These are phyloP conservation scores for Nixonia krombeini DNA, from an alignment of 1,140 invertebrate species.

Conservation along the genomic window DNA sequence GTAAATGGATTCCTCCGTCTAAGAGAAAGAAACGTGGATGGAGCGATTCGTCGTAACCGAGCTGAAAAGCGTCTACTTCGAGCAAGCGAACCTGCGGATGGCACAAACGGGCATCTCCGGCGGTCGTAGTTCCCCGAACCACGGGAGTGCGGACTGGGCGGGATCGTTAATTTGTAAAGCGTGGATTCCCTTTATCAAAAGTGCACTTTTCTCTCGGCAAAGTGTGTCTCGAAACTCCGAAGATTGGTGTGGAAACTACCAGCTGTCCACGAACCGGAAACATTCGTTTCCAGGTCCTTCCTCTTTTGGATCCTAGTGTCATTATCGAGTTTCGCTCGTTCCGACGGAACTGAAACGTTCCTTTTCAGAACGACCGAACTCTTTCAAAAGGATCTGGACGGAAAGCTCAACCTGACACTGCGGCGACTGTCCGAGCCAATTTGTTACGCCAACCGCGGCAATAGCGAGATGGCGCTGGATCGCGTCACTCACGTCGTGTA, in stretches of 20 bases:
- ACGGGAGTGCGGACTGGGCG: background rate
- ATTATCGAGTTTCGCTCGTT: slow-evolving; percentile 30
- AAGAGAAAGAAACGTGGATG: too few relatives aligned
- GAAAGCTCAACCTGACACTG: slow-evolving; percentile 5
- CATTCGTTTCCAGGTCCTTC: slow-evolving; percentile 29
- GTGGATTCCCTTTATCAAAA: slow-evolving; percentile 46
- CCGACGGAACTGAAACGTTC: slow-evolving; percentile 6
- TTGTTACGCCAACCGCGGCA: slow-evolving; percentile 6
- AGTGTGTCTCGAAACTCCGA: slow-evolving; percentile 29
- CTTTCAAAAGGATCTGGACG: slow-evolving; percentile 6
- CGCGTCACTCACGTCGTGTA: too few relatives aligned
- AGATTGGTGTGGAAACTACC: slow-evolving; percentile 49
- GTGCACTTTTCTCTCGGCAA: slow-evolving; percentile 24
- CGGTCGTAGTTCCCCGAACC: background rate
- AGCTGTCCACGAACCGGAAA: slow-evolving; percentile 30
- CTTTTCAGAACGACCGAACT: slow-evolving; percentile 14
- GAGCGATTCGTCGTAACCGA: too few relatives aligned
- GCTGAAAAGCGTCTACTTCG: too few relatives aligned
- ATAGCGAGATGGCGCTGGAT: too few relatives aligned
- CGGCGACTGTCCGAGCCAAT: slow-evolving; percentile 3
- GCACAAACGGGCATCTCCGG: too few relatives aligned
- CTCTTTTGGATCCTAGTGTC: slow-evolving; percentile 22
- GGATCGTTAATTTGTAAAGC: slow-evolving; percentile 44
- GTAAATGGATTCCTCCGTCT: too few relatives aligned
- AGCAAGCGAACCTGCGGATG: background rate